Percentiles rank a stretch among this genome's conserved stretches.
Evolutionary conservation across 2,888 invertebrate genomes (phyloP).

Genomic region (Coleophora deauratella): DNA sequence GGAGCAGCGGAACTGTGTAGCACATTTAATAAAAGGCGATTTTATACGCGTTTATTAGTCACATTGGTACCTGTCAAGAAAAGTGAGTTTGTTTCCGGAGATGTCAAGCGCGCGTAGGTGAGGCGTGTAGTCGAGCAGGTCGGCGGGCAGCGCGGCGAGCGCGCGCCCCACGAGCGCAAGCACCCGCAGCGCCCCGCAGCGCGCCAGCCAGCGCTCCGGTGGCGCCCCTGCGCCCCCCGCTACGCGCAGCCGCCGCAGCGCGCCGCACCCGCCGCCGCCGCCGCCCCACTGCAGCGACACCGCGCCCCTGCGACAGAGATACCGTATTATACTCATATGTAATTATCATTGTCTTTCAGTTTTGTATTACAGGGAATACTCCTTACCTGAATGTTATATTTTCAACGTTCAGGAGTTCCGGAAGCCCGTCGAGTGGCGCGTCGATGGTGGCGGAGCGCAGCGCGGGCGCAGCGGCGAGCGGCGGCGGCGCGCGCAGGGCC

Average conservation of each 20-base stretch:
- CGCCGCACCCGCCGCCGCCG: too few species aligned
- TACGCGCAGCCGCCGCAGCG: too few species aligned
- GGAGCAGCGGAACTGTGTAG: too few species aligned
- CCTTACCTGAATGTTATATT: slow-evolving; percentile 3
- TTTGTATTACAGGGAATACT: too few species aligned
- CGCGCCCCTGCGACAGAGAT: too few species aligned
- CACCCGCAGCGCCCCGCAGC: slow-evolving; percentile 4
- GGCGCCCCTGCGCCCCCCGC: slow-evolving; percentile 1
- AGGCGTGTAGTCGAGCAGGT: slow-evolving; percentile 19
- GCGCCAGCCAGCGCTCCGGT: slow-evolving; percentile 7
- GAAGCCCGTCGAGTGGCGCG: slow-evolving; percentile 3
- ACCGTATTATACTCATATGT: too few species aligned
- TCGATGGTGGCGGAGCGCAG: background rate
- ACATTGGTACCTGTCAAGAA: too few species aligned
- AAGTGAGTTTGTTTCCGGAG: too few species aligned
- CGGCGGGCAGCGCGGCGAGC: slow-evolving; percentile 18
- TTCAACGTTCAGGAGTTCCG: slow-evolving; percentile 6
- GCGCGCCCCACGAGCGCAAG: slow-evolving; percentile 5
- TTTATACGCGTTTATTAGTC: too few species aligned
- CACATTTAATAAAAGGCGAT: too few species aligned
- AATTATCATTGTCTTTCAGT: too few species aligned
- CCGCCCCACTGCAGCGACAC: too few species aligned
- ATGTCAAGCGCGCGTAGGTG: slow-evolving; percentile 5
- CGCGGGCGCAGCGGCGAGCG: slow-evolving; percentile 8
- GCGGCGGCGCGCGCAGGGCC: slow-evolving; percentile 11